These are phyloP conservation scores for Agrilus biguttatus DNA, from an alignment of 2,888 invertebrate genomes.

Conservation along the genomic window DNA sequence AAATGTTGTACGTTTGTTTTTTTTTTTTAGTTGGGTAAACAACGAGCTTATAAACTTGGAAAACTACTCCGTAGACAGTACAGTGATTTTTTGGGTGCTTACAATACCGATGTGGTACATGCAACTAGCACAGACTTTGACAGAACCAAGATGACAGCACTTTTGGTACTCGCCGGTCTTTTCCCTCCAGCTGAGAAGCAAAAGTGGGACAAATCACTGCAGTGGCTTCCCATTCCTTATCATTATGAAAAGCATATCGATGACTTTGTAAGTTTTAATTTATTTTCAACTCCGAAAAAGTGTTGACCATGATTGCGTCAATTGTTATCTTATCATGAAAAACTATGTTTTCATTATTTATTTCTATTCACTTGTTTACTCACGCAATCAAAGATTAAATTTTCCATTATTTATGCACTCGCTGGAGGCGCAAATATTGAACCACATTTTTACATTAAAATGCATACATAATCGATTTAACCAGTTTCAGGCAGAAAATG, in stretches of 20 bases:
- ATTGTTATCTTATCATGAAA: background rate
- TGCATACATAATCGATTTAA: no score
- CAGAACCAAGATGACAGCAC: conserved; percentile 60
- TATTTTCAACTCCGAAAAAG: background rate
- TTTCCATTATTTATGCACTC: no score
- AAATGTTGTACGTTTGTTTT: background rate
- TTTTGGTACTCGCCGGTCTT: conserved; percentile 51
- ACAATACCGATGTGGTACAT: conserved; percentile 29
- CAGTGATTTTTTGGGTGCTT: conserved; percentile 28
- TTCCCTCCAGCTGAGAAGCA: conserved; percentile 43
- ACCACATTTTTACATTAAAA: no score
- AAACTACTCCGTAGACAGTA: conserved; percentile 27
- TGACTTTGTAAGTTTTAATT: conserved; percentile 19
- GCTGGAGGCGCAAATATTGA: no score
- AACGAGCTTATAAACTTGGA: conserved; percentile 29
- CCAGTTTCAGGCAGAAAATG: no score
- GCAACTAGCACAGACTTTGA: conserved; percentile 53
- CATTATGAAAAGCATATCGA: conserved; percentile 16
- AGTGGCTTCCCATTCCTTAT: conserved; percentile 48
- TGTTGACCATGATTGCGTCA: background rate
- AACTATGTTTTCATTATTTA: background rate
- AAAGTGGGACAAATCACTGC: conserved; percentile 32
- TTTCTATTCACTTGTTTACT: no score
- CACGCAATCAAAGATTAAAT: no score
- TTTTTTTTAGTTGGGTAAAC: conserved; percentile 28